phyloP scores from a whole-genome alignment of 2,888 invertebrate genomes.

The Drosophila crucigera region DNA sequence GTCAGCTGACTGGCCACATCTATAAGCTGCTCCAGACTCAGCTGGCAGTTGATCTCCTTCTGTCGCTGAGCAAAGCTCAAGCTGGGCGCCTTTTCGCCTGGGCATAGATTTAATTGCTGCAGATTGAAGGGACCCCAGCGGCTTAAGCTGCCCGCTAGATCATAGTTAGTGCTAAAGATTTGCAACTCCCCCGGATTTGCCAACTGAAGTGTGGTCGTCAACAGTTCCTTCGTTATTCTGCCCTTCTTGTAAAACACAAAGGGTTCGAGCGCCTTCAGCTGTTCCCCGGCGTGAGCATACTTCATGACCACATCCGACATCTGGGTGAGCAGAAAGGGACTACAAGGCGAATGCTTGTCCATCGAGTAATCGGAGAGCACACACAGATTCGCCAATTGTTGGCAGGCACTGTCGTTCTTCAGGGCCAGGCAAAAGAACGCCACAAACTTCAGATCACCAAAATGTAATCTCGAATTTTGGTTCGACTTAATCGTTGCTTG shows the following conservation, averaged over 20 bases:
- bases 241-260: conserved; percentile 84
- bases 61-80: conserved; percentile 48
- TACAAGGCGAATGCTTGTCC: conserved; percentile 86
- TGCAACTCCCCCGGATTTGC: conserved; percentile 43
- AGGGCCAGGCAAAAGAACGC: conserved; percentile 84
- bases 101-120: conserved; percentile 79
- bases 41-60: conserved; percentile 65
- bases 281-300: conserved; percentile 80
- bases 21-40: conserved; percentile 82
- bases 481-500: conserved; percentile 55
- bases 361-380: conserved; percentile 87
- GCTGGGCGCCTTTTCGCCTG: conserved; percentile 35
- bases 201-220: conserved; percentile 66
- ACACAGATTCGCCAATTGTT: conserved; percentile 89
- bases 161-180: conserved; percentile 73
- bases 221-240: conserved; percentile 64
- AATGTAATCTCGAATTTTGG: conserved; percentile 56
- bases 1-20: conserved; percentile 71
- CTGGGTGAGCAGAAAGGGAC: conserved; percentile 82
- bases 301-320: conserved; percentile 81
- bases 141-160: conserved; percentile 72
- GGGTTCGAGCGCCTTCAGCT: conserved; percentile 77
- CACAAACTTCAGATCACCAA: conserved; percentile 82
- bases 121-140: conserved; percentile 78
- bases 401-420: conserved; percentile 87